Evolutionary conservation across 1,140 invertebrate species (phyloP).

Genomic region (Drosophila paulistorum): DNA sequence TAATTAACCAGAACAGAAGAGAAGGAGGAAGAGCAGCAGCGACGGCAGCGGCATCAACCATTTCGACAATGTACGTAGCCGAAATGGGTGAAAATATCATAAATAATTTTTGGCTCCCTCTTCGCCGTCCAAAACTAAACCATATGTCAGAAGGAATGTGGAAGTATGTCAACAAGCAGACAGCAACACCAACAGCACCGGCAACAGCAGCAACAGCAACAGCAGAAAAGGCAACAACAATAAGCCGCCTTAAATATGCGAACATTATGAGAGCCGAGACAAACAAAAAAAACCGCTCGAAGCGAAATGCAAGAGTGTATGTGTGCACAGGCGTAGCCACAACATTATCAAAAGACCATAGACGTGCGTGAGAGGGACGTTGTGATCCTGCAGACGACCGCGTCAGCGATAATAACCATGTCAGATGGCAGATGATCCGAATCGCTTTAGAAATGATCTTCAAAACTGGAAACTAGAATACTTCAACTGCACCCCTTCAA

Average conservation of each 20-base stretch:
- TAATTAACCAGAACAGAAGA: constrained; percentile 60
- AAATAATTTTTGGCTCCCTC: constrained; percentile 7
- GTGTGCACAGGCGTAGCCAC: constrained; percentile 2
- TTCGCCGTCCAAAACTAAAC: not conserved
- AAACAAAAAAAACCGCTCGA: constrained; percentile 45
- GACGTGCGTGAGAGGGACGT: too few species aligned
- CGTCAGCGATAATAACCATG: too few species aligned
- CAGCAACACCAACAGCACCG: constrained; percentile 22
- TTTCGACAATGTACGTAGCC: constrained; percentile 3
- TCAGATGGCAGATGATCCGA: too few species aligned
- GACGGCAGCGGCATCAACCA: constrained; percentile 5
- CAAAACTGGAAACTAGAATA: not conserved
- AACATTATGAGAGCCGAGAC: constrained; percentile 29
- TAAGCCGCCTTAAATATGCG: constrained; percentile 45
- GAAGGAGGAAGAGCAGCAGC: not conserved
- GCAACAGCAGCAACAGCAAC: not conserved
- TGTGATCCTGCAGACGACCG: too few species aligned
- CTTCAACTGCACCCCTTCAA: not conserved
- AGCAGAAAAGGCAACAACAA: constrained; percentile 15
- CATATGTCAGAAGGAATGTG: constrained; percentile 18
- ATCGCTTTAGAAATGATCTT: too few species aligned
- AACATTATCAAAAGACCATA: too few species aligned
- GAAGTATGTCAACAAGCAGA: constrained; percentile 50
- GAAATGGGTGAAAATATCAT: constrained; percentile 15
- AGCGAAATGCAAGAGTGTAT: constrained; percentile 3